Base-by-base conservation (phyloP, 2,888 invertebrate species). In the Silvanus unidentatus region DNA sequence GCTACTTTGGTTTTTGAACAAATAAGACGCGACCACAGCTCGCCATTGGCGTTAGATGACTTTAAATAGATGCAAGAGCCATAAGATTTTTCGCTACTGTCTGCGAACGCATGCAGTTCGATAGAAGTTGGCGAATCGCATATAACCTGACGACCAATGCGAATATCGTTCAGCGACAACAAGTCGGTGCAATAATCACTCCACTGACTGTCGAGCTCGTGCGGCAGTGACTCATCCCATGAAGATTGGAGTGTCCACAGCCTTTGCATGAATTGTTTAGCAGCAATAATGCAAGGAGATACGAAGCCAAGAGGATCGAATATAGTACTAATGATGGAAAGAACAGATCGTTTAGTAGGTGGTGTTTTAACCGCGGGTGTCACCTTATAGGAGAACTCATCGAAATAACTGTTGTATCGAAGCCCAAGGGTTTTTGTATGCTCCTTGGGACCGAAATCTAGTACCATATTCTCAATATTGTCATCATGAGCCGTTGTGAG, bases 221-320 rank as follows among this genome's bases (percentile, higher is more conserved):
- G 9, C 4, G 40, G 39, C 10, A 39, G 9, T 34, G 22, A 10
- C 8, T 41, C 28, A 35, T 51, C 47, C 49, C 49, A 51, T 1
- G n/a, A 11, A 12, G 47, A 10, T 35, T 47, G 43, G 14, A 12
- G 6, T n/a, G 35, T 15, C 53, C 53, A 53, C 27, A 53, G 15
- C 32, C 42, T n/a, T 42, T 53, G 51, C 8, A 53, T 10, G 8
- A 53, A 11, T 2, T 51, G 44, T 43, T 52, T 53, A 9, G 42
- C 47, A 5, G 8, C 36, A n/a, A 53, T 47, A 13, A 47, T 37
- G 5, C 13, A 12, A 1, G 48, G 45, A 34, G 39, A 15, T 29
- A 52, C 8, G 8, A 52, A 32, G 2, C 52, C 53, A 8, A 48
- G 27, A 4, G 48, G 49, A 39, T 53, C 51, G 22, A 45, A 53